These are phyloP conservation scores for Brachionus paranguensis DNA, from an alignment of 1,140 invertebrate species.

Conservation along the genomic window DNA sequence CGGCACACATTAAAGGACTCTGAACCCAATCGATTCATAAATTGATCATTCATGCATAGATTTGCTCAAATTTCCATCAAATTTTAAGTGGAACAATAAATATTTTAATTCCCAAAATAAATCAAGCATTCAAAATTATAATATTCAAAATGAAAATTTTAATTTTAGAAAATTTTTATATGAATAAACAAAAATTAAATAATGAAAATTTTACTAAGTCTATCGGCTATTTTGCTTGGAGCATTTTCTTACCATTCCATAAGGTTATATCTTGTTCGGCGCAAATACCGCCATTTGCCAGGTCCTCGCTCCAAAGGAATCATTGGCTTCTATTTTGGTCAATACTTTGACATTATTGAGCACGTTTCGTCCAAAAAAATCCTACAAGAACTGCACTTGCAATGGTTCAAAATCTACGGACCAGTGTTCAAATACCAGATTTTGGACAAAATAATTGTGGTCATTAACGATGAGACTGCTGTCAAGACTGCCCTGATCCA, in stretches of 20 bases:
- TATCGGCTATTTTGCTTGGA: background rate
- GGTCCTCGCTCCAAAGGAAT: background rate
- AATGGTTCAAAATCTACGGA: background rate
- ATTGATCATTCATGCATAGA: too few species aligned
- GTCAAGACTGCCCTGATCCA: background rate
- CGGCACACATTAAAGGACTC: too few species aligned
- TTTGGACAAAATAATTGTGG: background rate
- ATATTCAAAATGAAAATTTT: background rate
- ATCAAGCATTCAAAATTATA: too few species aligned
- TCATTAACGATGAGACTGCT: background rate
- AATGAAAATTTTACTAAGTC: background rate
- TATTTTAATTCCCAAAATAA: too few species aligned
- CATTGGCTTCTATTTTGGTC: constrained; percentile 23
- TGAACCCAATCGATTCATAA: too few species aligned
- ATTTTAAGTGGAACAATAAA: too few species aligned
- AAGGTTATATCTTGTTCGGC: background rate
- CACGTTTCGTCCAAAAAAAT: background rate
- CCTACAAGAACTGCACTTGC: background rate
- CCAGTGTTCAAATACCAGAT: background rate
- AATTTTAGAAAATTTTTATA: background rate
- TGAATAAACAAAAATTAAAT: background rate
- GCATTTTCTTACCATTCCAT: background rate
- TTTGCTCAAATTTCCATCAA: too few species aligned
- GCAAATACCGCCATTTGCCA: background rate
- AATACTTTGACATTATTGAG: background rate